Percentiles rank a stretch among this genome's conserved stretches.
phyloP scores from a whole-genome alignment of 2,113 vertebrate species.

The Morone saxatilis region DNA sequence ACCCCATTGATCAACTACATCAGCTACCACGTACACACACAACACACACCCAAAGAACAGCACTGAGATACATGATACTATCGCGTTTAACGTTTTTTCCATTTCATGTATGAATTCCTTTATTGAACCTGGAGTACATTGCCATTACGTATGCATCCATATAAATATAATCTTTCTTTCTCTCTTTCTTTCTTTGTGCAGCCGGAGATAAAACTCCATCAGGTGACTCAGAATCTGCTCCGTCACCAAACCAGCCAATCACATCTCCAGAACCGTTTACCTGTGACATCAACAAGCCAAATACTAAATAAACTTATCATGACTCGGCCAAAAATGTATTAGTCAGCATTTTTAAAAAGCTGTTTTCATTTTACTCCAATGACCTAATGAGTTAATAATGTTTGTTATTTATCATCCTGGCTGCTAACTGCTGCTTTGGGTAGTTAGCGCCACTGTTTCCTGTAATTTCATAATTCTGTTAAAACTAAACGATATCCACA shows the following conservation, averaged over 20 bases:
- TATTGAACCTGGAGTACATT: no score
- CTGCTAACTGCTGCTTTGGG: background rate
- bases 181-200: background rate
- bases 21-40: no score
- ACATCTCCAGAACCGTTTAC: background rate
- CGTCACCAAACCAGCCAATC: conserved; percentile 50
- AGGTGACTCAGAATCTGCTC: background rate
- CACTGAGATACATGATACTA: no score
- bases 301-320: background rate
- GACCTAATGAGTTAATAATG: background rate
- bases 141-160: no score
- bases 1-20: no score
- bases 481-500: background rate
- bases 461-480: background rate
- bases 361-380: background rate
- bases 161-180: background rate
- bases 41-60: no score
- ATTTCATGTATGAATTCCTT: no score
- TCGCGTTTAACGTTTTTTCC: no score
- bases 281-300: background rate
- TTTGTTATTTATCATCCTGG: background rate
- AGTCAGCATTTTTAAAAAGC: background rate
- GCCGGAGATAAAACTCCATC: conserved; percentile 2
- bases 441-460: background rate
- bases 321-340: background rate